Evolutionary conservation across 2,797 vertebrate genomes (phyloP), one percentile per base, ranked within the genome.

Genomic region (Lepidocolaptes lacrymiger): DNA sequence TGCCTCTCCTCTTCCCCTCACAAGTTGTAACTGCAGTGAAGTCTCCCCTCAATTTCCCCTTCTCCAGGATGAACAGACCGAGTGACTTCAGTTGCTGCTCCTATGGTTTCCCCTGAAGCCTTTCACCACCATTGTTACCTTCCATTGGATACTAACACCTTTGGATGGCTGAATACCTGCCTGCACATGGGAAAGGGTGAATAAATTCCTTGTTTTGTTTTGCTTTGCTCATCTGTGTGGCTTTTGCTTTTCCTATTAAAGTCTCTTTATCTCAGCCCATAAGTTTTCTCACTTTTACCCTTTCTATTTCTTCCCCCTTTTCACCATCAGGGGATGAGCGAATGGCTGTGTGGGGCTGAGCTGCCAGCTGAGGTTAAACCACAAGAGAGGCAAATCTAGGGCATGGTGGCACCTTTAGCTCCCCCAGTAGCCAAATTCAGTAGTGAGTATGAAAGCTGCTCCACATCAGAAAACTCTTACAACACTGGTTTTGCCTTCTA

Each of bases 271-370:
- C 56, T 72, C 23, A 67, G 32, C 10, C 9, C 36, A 44, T 24
- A n/a, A 51, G 12, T 44, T 61, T 77, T 66, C 20, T 77, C 59
- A 20, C n/a, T 54, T 55, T 64, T 30, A 61, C 2, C 2, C 17
- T 71, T 72, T 37, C 1, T 1, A 82, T 55, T 82, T 46, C n/a
- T 11, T 54, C 17, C 5, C 14, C 6, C 24, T 14, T 66, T 71
- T 24, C 5, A 34, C 20, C 10, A 12, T 12, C 0, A 1, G 6
- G 7, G 9, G 27, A 4, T 32, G 26, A 64, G 6, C 4, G 4
- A 66, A 21, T 23, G 1, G 1, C 4, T 55, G 14, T 30, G 12
- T 66, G 9, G 7, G 28, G 24, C 12, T 20, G 27, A 44, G 27
- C 17, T 54, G 32, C 26, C 20, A 24, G 20, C 21, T 55, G 54